Percentiles rank a stretch among this genome's conserved stretches.
phyloP scores from a whole-genome alignment of 2,888 invertebrate genomes.

The Scaeva pyrastri region DNA sequence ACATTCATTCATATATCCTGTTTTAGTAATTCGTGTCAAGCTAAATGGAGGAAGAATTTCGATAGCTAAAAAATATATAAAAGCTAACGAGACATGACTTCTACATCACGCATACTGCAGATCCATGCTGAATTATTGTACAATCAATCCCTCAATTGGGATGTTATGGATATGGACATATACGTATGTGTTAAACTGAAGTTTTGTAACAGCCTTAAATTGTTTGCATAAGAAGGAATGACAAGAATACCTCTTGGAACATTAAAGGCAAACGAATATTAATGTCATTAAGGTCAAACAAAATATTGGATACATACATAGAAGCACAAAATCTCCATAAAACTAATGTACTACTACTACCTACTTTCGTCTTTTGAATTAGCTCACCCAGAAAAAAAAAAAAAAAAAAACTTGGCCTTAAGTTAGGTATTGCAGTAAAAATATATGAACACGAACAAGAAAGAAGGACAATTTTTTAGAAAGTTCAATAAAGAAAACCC shows the following conservation, averaged over 20 bases:
- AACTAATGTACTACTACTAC: too few relatives aligned
- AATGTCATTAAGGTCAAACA: conserved; percentile 19
- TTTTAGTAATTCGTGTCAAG: conserved; percentile 62
- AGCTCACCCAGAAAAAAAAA: too few relatives aligned
- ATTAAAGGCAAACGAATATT: neutral
- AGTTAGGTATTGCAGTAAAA: too few relatives aligned
- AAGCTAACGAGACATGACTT: conserved; percentile 46
- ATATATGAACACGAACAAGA: too few relatives aligned
- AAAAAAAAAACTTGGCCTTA: too few relatives aligned
- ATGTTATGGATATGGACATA: neutral
- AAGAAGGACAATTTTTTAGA: too few relatives aligned
- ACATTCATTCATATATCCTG: conserved; percentile 24
- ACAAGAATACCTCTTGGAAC: neutral
- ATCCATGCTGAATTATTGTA: conserved; percentile 29
- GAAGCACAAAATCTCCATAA: too few relatives aligned
- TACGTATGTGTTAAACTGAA: neutral
- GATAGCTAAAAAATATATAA: conserved; percentile 12
- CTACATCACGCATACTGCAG: conserved; percentile 7
- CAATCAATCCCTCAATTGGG: conserved; percentile 35
- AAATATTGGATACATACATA: too few relatives aligned
- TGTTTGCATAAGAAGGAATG: neutral
- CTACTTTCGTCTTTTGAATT: too few relatives aligned
- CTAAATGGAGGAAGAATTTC: conserved; percentile 32
- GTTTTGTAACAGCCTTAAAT: neutral
- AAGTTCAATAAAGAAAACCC: too few relatives aligned